These are phyloP conservation scores for Ferdinandea cuprea DNA, from an alignment of 2,888 invertebrate species.

Conservation along the genomic window DNA sequence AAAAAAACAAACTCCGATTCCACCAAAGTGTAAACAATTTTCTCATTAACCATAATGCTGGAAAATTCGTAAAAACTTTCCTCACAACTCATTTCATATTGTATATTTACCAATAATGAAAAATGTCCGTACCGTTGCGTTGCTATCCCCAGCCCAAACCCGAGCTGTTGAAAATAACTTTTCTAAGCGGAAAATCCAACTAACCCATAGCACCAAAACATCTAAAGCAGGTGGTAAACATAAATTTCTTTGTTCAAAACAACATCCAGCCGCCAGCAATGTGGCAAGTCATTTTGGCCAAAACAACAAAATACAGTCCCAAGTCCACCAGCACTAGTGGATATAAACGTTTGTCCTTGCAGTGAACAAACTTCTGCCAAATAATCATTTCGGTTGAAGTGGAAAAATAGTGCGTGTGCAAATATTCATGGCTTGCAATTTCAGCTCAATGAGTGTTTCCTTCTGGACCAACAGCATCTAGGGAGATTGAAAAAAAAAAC, in stretches of 20 bases:
- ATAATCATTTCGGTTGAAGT: constrained; percentile 50
- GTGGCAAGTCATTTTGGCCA: constrained; percentile 42
- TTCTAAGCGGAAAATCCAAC: constrained; percentile 25
- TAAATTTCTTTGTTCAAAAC: constrained; percentile 45
- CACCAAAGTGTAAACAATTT: not conserved
- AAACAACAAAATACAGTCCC: constrained; percentile 62
- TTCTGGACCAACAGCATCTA: not conserved
- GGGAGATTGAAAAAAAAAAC: too few relatives aligned
- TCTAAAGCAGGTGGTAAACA: constrained; percentile 64
- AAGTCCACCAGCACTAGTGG: constrained; percentile 9
- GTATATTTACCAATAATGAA: constrained; percentile 1
- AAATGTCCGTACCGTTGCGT: not conserved
- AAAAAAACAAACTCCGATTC: too few relatives aligned
- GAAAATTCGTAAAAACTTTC: not conserved
- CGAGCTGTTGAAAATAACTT: constrained; percentile 5
- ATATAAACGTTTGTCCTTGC: constrained; percentile 27
- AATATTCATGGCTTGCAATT: constrained; percentile 57
- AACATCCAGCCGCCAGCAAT: constrained; percentile 32
- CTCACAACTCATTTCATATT: constrained; percentile 28
- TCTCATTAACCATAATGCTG: constrained; percentile 4
- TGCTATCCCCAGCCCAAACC: not conserved
- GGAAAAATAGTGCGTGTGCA: constrained; percentile 65
- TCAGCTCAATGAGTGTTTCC: constrained; percentile 19
- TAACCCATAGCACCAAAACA: constrained; percentile 22
- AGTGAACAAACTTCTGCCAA: constrained; percentile 25